Evolutionary conservation across 2,888 invertebrate genomes (phyloP).

Genomic region (Galeopsomyia nigrocyanea): DNA sequence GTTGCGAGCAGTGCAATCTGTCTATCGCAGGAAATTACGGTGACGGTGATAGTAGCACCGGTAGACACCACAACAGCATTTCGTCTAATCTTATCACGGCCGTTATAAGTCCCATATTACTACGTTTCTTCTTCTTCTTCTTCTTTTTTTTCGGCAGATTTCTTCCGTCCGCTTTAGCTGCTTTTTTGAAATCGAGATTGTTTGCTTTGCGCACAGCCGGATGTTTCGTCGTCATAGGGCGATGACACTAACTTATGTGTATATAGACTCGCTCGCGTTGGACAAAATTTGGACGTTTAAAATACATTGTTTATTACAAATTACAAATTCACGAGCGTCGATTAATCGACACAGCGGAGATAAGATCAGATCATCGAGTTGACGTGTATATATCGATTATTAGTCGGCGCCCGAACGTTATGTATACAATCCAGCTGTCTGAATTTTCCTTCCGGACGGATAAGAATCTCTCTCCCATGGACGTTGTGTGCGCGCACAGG

Average conservation of each 20-base stretch:
- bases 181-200: constrained; percentile 12
- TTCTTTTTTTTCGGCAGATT: too few species aligned
- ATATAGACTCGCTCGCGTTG: not conserved
- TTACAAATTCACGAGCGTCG: too few species aligned
- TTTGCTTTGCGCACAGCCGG: not conserved
- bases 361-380: too few species aligned
- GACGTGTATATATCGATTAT: too few species aligned
- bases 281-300: not conserved
- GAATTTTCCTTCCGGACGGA: constrained; percentile 12
- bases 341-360: too few species aligned
- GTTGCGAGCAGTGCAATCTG: constrained; percentile 15
- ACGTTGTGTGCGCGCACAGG: not conserved
- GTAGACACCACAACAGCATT: not conserved
- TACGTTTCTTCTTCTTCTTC: too few species aligned
- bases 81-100: constrained; percentile 32
- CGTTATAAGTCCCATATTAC: constrained; percentile 1
- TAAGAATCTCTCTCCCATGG: not conserved
- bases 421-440: not conserved
- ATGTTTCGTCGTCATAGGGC: too few species aligned
- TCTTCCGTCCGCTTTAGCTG: too few species aligned
- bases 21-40: constrained; percentile 24
- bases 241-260: too few species aligned
- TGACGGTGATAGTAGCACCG: not conserved
- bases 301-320: too few species aligned
- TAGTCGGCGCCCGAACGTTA: too few species aligned